Conservation (phyloP, 2,113 vertebrate genomes). For the Antigone vipio region DNA sequence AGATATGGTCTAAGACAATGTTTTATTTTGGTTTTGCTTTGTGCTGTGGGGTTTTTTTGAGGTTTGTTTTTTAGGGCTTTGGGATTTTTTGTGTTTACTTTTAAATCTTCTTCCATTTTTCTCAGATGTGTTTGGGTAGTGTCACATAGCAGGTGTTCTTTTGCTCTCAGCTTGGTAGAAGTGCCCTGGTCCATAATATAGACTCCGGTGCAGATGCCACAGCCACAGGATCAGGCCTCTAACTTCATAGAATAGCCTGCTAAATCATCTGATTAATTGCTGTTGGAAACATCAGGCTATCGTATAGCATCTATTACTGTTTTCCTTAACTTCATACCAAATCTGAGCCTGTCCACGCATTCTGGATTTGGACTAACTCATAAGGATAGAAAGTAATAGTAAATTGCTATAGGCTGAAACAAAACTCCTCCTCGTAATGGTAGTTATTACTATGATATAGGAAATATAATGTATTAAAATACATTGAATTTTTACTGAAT, state of each 20-base stretch:
- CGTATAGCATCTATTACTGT: neutral
- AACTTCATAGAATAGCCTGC: neutral
- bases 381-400: neutral
- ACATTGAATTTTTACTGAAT: neutral
- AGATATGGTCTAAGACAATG: neutral
- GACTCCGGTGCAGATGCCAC: neutral
- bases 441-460: neutral
- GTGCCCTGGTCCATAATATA: neutral
- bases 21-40: neutral
- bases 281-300: neutral
- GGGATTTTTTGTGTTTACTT: neutral
- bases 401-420: neutral
- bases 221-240: neutral
- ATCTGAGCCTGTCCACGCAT: neutral
- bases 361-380: neutral
- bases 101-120: neutral
- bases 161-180: neutral
- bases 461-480: neutral
- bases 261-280: neutral
- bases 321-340: neutral
- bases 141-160: neutral
- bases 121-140: neutral
- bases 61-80: neutral
- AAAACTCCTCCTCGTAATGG: neutral
- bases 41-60: too few species aligned